These are phyloP conservation scores for Drosophila kanapiae DNA, from an alignment of 1,140 invertebrate species.

Conservation along the genomic window DNA sequence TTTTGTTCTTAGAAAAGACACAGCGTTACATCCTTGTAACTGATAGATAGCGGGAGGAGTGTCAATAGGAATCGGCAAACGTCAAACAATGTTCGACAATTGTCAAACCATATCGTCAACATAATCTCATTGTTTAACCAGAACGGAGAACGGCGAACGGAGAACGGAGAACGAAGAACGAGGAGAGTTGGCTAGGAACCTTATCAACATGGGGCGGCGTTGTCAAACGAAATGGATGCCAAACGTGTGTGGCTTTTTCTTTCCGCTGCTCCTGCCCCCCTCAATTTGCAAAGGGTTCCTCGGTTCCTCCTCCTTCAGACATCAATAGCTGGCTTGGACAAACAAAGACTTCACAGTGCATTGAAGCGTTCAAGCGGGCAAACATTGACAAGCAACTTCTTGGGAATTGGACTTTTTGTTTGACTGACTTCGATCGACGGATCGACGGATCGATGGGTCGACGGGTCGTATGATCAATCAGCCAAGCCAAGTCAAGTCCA, in stretches of 20 bases:
- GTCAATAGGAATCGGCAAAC: conserved; percentile 83
- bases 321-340: conserved; percentile 25
- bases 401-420: conserved; percentile 72
- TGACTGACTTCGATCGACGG: conserved; percentile 49
- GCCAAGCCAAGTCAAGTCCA: conserved; percentile 13
- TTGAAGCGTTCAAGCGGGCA: conserved; percentile 72
- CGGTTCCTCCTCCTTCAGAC: conserved; percentile 12
- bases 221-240: conserved; percentile 62
- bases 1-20: conserved; percentile 63
- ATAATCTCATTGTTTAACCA: conserved; percentile 84
- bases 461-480: conserved; percentile 72
- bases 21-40: conserved; percentile 82
- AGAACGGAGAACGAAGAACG: neutral
- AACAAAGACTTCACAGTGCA: conserved; percentile 59
- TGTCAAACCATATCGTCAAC: conserved; percentile 85
- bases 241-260: conserved; percentile 56
- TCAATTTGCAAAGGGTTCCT: conserved; percentile 46
- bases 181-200: conserved; percentile 23
- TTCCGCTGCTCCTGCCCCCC: too few relatives aligned
- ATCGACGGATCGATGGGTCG: conserved; percentile 36
- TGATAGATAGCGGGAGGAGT: conserved; percentile 52
- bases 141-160: conserved; percentile 16
- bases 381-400: conserved; percentile 80
- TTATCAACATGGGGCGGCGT: conserved; percentile 77
- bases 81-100: conserved; percentile 84